Conservation (phyloP, 1,140 invertebrate genomes). For the Mactra quadrangularis region DNA sequence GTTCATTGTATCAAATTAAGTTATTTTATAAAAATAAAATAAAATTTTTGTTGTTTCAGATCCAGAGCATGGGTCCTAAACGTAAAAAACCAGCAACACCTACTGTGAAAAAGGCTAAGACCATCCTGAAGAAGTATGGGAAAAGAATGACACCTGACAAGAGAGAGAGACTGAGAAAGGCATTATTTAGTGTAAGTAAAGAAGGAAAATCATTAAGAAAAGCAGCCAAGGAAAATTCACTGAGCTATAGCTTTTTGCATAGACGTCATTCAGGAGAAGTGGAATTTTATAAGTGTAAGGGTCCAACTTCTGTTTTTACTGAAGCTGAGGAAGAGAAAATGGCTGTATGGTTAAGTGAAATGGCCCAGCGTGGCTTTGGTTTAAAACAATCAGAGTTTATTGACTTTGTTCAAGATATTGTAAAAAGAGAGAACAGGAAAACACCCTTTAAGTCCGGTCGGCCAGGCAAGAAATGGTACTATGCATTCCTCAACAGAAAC, state of each 20-base stretch:
- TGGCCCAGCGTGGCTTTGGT: slow-evolving; percentile 62
- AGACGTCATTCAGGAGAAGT: slow-evolving; percentile 15
- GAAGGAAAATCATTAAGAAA: slow-evolving; percentile 18
- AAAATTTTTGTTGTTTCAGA: too few relatives aligned
- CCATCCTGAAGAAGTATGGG: slow-evolving; percentile 22
- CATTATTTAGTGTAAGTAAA: slow-evolving; percentile 32
- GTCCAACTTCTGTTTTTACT: slow-evolving; percentile 56
- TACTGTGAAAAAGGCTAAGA: slow-evolving; percentile 20
- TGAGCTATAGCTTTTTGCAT: slow-evolving; percentile 20
- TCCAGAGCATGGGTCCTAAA: slow-evolving; percentile 38
- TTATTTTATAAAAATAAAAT: too few relatives aligned
- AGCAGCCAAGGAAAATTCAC: slow-evolving; percentile 5
- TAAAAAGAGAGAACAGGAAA: slow-evolving; percentile 52
- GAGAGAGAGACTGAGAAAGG: slow-evolving; percentile 27
- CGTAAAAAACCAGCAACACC: slow-evolving; percentile 34
- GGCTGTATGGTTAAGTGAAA: slow-evolving; percentile 56
- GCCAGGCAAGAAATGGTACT: slow-evolving; percentile 28
- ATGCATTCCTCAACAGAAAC: slow-evolving; percentile 17
- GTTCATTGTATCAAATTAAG: too few relatives aligned
- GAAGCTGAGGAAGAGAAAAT: slow-evolving; percentile 57
- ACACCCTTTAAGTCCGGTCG: slow-evolving; percentile 24
- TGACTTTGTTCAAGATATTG: slow-evolving; percentile 54
- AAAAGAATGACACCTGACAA: slow-evolving; percentile 28
- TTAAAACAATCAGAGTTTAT: slow-evolving; percentile 57
- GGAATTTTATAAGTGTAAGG: slow-evolving; percentile 46